Evolutionary conservation across 2,888 invertebrate species (phyloP), one percentile per base, ranked within the genome.

Genomic region (Pyralis farinalis): DNA sequence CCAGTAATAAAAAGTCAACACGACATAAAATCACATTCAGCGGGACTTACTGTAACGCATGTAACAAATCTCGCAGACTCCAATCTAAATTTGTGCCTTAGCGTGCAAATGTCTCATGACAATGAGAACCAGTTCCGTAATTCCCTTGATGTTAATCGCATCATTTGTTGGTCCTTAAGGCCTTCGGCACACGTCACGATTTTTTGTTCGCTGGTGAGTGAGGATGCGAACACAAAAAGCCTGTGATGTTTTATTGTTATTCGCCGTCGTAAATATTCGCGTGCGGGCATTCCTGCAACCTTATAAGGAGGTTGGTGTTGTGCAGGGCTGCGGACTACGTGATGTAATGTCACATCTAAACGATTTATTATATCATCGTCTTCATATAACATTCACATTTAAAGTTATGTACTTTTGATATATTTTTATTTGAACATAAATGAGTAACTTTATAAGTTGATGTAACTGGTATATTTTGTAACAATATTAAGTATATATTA

Each of bases 181-280:
- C 34, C 12, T 7, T 36, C 34, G 29, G 7, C 34, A 22, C 16
- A 35, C 34, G 20, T 34, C 22, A 42, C 16, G 35, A 25, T 34
- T 38, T 38, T 30, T 30, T 37, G 9, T 20, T 11, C 11, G 16
- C 21, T 28, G 29, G 31, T n/a, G 25, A 25, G n/a, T n/a, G n/a
- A 25, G 7, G n/a, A 25, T n/a, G 25, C 1, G 25, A 7, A 25
- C 16, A n/a, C 16, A 32, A 32, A 67, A 63, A 68, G 52, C 53
- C 63, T 50, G 57, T 51, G 55, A 63, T 63, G 58, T 76, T 73
- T 74, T 32, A 79, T 76, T 69, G 68, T 70, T 56, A 63, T 62
- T 62, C 56, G 49, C 43, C 37, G 46, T 62, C 63, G 57, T 70
- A 66, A 73, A 71, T 56, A 35, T 37, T 20, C 29, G 11, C 16